These are phyloP conservation scores for Aspidapion aeneum DNA, from an alignment of 2,888 invertebrate species.

Conservation along the genomic window DNA sequence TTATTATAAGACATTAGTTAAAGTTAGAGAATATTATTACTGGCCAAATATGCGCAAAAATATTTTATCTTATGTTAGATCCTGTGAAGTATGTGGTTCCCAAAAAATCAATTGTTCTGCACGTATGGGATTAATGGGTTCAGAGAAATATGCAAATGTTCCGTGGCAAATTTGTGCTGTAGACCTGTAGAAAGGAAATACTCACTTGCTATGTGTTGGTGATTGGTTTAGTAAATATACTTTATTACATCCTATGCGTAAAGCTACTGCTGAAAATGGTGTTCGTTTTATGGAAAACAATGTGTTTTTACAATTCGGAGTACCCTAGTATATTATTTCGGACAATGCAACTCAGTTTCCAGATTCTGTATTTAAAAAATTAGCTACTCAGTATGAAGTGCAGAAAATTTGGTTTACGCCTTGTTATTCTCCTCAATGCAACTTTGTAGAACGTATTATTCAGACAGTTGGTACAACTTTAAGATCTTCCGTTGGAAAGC, in stretches of 20 bases:
- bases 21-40: conserved; percentile 11
- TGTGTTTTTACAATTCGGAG: conserved; percentile 14
- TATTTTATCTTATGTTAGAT: conserved; percentile 2
- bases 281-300: conserved; percentile 15
- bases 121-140: conserved; percentile 3
- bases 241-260: conserved; percentile 14
- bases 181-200: conserved; percentile 3
- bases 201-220: conserved; percentile 13
- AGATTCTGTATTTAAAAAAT: conserved; percentile 9
- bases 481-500: conserved; percentile 6
- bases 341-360: conserved; percentile 13
- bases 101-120: background rate
- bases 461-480: background rate
- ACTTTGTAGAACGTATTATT: conserved; percentile 24
- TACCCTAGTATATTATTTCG: conserved; percentile 17
- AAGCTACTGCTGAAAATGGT: conserved; percentile 8
- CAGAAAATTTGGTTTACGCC: conserved; percentile 14
- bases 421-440: conserved; percentile 35
- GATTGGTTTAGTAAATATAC: conserved; percentile 22
- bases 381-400: conserved; percentile 10
- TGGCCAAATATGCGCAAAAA: conserved; percentile 15
- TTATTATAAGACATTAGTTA: conserved; percentile 1
- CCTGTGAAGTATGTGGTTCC: background rate
- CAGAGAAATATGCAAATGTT: no score
- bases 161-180: background rate